Evolutionary conservation across 2,113 vertebrate species (phyloP).

Genomic region (Prionailurus viverrinus): DNA sequence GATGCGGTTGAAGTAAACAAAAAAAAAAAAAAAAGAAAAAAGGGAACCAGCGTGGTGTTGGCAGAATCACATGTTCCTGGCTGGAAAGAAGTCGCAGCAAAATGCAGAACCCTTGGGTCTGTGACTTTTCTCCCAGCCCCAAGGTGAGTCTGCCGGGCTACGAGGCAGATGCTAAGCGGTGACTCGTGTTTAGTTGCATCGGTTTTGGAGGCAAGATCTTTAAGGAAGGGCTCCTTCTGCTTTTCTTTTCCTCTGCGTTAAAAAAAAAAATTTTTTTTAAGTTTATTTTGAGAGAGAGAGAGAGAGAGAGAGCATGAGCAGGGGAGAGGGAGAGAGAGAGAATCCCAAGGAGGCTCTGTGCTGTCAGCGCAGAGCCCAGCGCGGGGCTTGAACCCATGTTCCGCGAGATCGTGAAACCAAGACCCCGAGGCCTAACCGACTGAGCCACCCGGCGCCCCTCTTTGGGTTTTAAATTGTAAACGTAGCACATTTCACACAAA

Average conservation of each 20-base stretch:
- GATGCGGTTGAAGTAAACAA: not conserved
- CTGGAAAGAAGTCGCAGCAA: conserved; percentile 45
- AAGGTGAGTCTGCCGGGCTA: not conserved
- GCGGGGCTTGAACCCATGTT: too few relatives aligned
- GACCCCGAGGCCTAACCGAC: too few relatives aligned
- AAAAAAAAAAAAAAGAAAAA: not conserved
- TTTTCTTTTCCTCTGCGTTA: not conserved
- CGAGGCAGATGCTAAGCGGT: too few relatives aligned
- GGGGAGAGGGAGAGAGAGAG: too few relatives aligned
- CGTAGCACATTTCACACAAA: not conserved
- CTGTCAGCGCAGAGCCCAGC: too few relatives aligned
- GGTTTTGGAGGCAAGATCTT: not conserved
- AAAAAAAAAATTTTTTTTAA: too few relatives aligned
- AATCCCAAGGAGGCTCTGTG: too few relatives aligned
- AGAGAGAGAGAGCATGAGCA: too few relatives aligned
- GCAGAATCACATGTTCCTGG: conserved; percentile 34
- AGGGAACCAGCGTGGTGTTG: not conserved
- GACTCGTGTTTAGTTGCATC: not conserved
- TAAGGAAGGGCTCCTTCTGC: not conserved
- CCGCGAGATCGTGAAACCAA: too few relatives aligned
- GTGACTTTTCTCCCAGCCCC: too few relatives aligned
- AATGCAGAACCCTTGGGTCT: accelerated
- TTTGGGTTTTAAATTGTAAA: not conserved
- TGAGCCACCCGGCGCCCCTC: too few relatives aligned
- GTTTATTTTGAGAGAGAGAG: too few relatives aligned